phyloP scores from a whole-genome alignment of 2,113 vertebrate species.

The Amia ocellicauda region DNA sequence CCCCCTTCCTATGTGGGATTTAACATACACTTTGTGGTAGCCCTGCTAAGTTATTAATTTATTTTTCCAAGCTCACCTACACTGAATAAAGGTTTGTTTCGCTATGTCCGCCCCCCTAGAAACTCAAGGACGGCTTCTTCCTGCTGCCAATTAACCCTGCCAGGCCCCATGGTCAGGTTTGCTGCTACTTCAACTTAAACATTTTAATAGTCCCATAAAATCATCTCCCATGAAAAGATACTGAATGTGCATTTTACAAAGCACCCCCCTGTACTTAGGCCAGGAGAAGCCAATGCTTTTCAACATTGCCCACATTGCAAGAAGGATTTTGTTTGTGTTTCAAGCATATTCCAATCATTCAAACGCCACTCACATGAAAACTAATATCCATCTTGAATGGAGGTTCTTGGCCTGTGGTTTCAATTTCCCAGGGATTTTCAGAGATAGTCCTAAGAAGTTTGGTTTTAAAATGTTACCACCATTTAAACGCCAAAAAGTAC shows the following conservation, averaged over 20 bases:
- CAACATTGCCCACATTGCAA: too few relatives aligned
- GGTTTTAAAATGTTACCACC: too few relatives aligned
- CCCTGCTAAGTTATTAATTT: slow-evolving; percentile 73
- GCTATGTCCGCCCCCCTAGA: slow-evolving; percentile 65
- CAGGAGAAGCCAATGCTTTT: neutral
- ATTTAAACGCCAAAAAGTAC: too few relatives aligned
- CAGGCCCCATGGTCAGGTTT: slow-evolving; percentile 67
- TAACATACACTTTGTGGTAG: slow-evolving; percentile 73
- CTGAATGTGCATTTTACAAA: neutral
- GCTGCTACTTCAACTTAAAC: slow-evolving; percentile 70
- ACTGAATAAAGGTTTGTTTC: slow-evolving; percentile 73
- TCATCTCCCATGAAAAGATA: slow-evolving; percentile 55
- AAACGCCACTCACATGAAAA: too few relatives aligned
- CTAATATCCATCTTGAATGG: too few relatives aligned
- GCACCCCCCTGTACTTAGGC: neutral
- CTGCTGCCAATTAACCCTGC: slow-evolving; percentile 72
- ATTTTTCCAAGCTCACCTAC: slow-evolving; percentile 63
- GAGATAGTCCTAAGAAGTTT: too few relatives aligned
- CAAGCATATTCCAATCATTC: too few relatives aligned
- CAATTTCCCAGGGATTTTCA: too few relatives aligned
- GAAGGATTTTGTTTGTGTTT: too few relatives aligned
- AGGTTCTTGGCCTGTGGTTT: too few relatives aligned
- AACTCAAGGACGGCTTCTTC: slow-evolving; percentile 74
- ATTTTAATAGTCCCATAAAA: slow-evolving; percentile 55
- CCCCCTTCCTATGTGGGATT: slow-evolving; percentile 71